These are phyloP conservation scores for Plestiodon gilberti DNA, from an alignment of 2,113 vertebrate genomes.

Conservation along the genomic window DNA sequence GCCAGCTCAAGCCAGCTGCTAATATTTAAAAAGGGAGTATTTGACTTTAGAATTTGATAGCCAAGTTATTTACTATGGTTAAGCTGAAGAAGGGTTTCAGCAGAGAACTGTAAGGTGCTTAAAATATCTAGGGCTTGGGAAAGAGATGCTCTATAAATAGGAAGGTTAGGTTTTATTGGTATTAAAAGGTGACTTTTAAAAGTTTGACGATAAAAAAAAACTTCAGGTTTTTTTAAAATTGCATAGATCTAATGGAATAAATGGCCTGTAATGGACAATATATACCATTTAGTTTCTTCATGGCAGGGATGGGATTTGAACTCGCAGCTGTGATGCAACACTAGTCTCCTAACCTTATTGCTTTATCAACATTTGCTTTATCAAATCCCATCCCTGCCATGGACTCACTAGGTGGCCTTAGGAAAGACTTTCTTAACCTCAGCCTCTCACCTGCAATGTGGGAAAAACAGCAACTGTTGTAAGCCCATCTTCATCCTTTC, in stretches of 20 bases:
- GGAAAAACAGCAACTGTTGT: neutral
- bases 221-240: slow-evolving; percentile 31
- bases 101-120: slow-evolving; percentile 71
- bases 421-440: neutral
- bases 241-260: slow-evolving; percentile 40
- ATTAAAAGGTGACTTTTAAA: slow-evolving; percentile 60
- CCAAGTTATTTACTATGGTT: slow-evolving; percentile 74
- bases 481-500: neutral
- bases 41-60: slow-evolving; percentile 59
- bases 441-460: neutral
- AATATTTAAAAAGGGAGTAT: slow-evolving; percentile 72
- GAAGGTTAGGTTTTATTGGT: slow-evolving; percentile 56
- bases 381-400: neutral
- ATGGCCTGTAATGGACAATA: slow-evolving; percentile 29
- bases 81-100: slow-evolving; percentile 70
- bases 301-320: too few relatives aligned
- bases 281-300: neutral
- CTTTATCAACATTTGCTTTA: too few relatives aligned
- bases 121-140: slow-evolving; percentile 67
- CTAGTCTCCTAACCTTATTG: too few relatives aligned
- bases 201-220: slow-evolving; percentile 55
- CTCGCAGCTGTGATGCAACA: too few relatives aligned
- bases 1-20: slow-evolving; percentile 54
- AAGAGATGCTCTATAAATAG: slow-evolving; percentile 66
- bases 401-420: neutral